Evolutionary conservation across 2,888 invertebrate species (phyloP), one percentile per base, ranked within the genome.

Genomic region (Agrotis ipsilon): DNA sequence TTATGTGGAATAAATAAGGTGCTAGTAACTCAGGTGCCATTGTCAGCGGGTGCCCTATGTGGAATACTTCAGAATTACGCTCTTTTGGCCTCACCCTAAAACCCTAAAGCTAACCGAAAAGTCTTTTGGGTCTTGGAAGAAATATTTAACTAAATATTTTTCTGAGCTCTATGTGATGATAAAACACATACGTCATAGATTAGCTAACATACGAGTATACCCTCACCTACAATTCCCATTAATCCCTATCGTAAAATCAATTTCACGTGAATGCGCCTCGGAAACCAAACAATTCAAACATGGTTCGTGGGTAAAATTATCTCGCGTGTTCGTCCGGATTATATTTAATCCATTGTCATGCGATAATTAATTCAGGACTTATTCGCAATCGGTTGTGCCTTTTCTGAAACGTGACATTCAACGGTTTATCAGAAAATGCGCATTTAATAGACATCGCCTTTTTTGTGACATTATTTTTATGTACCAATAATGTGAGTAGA

Each of bases 361-460:
- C n/a, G 54, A 60, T 78, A 78, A 78, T 78, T 78, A 78, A 78
- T 73, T 68, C 74, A 48, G 65, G 65, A 66, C 57, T 78, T 55
- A 68, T 77, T 54, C 57, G 55, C 32, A 64, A 77, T 64, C 57
- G 19, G 43, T 54, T 49, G 52, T 72, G 57, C 59, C 59, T 67
- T 67, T 77, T 72, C 55, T 60, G 67, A 48, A 64, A 75, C 32
- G 48, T 76, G 57, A 65, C 51, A 60, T 52, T 45, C 32, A 32
- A 48, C 5, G 32, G n/a, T 24, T 45, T 58, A 61, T 57, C 46
- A 49, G 74, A 67, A 68, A 39, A 74, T 51, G 49, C 9, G n/a
- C 45, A 45, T 61, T 55, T 72, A 73, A 59, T 45, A 55, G 11
- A 24, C 9, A 19, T 14, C 19, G 16, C 2, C 24, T 43, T 43